Percentiles rank a stretch among this genome's conserved stretches.
phyloP scores from a whole-genome alignment of 2,113 vertebrate species.

The Isurus oxyrinchus region DNA sequence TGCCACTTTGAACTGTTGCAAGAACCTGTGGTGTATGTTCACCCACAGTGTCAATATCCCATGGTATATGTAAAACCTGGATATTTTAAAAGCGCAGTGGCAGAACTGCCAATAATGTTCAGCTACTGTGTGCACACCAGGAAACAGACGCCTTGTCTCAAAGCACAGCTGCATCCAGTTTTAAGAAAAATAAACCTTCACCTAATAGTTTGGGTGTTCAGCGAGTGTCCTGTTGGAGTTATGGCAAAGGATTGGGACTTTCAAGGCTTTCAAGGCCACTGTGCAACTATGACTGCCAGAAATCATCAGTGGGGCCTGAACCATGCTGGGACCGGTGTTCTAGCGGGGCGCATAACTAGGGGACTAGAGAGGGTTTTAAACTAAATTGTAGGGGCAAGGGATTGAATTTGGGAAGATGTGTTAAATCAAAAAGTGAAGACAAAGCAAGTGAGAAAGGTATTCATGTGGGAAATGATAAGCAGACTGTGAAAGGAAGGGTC shows the following conservation, averaged over 20 bases:
- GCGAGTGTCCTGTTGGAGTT: not conserved
- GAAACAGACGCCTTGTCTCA: not conserved
- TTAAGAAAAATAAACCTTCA: not conserved
- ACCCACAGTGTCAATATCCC: not conserved
- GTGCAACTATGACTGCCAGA: not conserved
- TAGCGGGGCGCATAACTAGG: too few relatives aligned
- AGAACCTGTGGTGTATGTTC: too few relatives aligned
- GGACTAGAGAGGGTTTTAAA: too few relatives aligned
- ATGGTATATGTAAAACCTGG: not conserved
- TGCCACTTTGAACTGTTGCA: too few relatives aligned
- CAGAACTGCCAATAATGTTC: not conserved
- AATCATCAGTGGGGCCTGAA: not conserved
- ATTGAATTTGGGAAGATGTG: too few relatives aligned
- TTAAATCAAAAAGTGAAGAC: too few relatives aligned
- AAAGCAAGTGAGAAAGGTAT: too few relatives aligned
- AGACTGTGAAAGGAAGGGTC: too few relatives aligned
- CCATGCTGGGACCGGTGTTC: too few relatives aligned
- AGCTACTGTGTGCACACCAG: not conserved
- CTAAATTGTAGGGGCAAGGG: too few relatives aligned
- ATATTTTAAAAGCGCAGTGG: not conserved
- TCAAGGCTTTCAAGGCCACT: not conserved
- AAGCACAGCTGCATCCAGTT: not conserved
- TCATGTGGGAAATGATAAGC: too few relatives aligned
- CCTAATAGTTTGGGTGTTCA: not conserved
- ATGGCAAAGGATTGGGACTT: not conserved